Base-by-base conservation (phyloP, 2,797 vertebrate genomes). In the Amblyopsis hoosieri region DNA sequence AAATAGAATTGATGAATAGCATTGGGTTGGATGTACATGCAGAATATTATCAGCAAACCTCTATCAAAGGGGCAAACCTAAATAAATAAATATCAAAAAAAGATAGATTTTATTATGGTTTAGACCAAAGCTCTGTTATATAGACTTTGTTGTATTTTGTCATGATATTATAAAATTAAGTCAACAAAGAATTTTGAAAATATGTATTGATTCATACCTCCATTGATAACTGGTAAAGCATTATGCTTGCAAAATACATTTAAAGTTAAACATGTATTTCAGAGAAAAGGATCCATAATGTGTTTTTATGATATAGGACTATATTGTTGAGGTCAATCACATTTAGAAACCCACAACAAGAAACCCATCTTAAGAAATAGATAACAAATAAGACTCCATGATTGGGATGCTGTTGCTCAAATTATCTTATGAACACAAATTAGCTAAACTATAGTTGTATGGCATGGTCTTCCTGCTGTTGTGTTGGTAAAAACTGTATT, bases 1-100 rank as follows among this genome's bases (percentile, higher is more conserved):
- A 13, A 14, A 6, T 11, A 14, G 47, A 14, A 14, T 12, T 14
- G 47, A 11, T 12, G 47, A 14, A 14, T 14, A 48, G 47, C 47
- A 48, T 9, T 42, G 37, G 3, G 23, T 29, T 29, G 3, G 23
- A 29, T 29, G 23, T 29, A 29, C 23, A 29, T 29, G 23, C 23
- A 29, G 23, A 29, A 29, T 29, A 29, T 42, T 42, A 42, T 42
- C 9, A 9, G 23, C 23, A 7, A 9, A 3, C 37, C 37, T 42
- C 37, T 42, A 2, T 42, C 37, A 14, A 29, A 4, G 3, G 23
- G 3, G 23, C 23, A 29, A 29, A 29, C 47, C 12, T n/a, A 54
- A 58, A 73, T 78, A 70, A 74, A 81, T 74, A 60, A 14, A 31
- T 66, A 58, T 46, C 59, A 79, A 83, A 70, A 52, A 52, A 55